Conservation (phyloP, 2,888 invertebrate species). For the Acronicta leporina region DNA sequence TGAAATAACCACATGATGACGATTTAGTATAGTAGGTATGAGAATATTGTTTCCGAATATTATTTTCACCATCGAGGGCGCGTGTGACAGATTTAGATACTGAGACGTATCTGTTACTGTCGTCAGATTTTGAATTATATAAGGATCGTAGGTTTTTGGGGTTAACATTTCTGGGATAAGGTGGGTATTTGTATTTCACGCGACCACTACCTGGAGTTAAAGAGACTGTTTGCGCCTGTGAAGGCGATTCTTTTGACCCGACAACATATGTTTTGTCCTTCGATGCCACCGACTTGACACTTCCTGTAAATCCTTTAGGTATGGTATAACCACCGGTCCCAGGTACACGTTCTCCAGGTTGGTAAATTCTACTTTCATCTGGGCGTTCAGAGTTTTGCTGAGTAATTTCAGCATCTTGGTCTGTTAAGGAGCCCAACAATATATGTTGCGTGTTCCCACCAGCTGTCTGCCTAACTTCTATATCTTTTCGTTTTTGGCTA, state of each 20-base stretch:
- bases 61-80: constrained; percentile 90
- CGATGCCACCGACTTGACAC: constrained; percentile 91
- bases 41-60: constrained; percentile 92
- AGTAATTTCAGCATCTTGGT: constrained; percentile 90
- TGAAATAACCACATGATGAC: constrained; percentile 96
- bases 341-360: constrained; percentile 91
- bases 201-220: constrained; percentile 85
- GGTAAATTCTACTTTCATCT: constrained; percentile 89
- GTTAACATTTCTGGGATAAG: constrained; percentile 70
- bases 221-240: constrained; percentile 91
- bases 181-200: constrained; percentile 75
- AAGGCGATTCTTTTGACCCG: constrained; percentile 89
- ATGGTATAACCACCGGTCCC: constrained; percentile 91
- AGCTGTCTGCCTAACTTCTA: constrained; percentile 83
- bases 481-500: constrained; percentile 70
- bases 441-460: constrained; percentile 91
- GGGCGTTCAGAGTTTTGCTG: constrained; percentile 88
- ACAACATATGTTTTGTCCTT: constrained; percentile 89
- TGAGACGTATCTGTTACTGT: constrained; percentile 92
- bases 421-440: constrained; percentile 88
- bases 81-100: constrained; percentile 95
- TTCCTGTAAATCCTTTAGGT: constrained; percentile 91
- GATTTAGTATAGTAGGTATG: constrained; percentile 96
- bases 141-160: constrained; percentile 79
- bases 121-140: constrained; percentile 74